Evolutionary conservation across 2,797 vertebrate species (phyloP).

Genomic region (Yasuhikotakia modesta): DNA sequence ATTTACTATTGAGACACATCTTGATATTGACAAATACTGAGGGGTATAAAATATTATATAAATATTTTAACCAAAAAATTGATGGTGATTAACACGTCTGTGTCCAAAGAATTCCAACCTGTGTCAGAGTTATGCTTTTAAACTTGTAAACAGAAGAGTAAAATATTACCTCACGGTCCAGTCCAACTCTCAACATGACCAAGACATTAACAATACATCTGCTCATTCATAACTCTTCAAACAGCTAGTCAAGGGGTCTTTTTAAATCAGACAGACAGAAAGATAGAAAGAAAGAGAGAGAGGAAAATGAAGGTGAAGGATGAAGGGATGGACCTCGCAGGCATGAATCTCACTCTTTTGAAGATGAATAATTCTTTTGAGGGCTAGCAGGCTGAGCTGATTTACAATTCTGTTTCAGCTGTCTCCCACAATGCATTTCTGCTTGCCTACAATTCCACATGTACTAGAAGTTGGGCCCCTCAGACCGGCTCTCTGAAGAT

Average conservation of each 20-base stretch:
- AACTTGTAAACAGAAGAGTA: not conserved
- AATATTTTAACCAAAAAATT: too few species aligned
- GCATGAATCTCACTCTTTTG: slow-evolving; percentile 86
- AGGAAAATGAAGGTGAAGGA: slow-evolving; percentile 82
- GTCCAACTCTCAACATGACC: slow-evolving; percentile 26
- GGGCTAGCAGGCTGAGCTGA: slow-evolving; percentile 88
- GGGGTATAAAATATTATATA: too few species aligned
- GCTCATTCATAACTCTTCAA: slow-evolving; percentile 76
- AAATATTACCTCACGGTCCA: not conserved
- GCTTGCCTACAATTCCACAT: slow-evolving; percentile 80
- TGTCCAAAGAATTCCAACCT: not conserved
- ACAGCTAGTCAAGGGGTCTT: slow-evolving; percentile 79
- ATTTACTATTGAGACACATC: too few species aligned
- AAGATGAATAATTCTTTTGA: slow-evolving; percentile 92
- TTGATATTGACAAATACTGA: too few species aligned
- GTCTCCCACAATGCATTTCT: slow-evolving; percentile 86
- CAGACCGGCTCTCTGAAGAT: not conserved
- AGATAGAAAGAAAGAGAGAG: slow-evolving; percentile 73
- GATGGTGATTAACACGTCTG: too few species aligned
- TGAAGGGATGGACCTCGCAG: slow-evolving; percentile 83
- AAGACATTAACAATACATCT: slow-evolving; percentile 69
- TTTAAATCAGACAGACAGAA: slow-evolving; percentile 90
- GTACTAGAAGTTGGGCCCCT: slow-evolving; percentile 68
- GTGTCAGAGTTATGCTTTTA: not conserved
- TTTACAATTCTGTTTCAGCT: slow-evolving; percentile 91